Conservation (phyloP, 2,113 vertebrate species). For the Manacus vitellinus region DNA sequence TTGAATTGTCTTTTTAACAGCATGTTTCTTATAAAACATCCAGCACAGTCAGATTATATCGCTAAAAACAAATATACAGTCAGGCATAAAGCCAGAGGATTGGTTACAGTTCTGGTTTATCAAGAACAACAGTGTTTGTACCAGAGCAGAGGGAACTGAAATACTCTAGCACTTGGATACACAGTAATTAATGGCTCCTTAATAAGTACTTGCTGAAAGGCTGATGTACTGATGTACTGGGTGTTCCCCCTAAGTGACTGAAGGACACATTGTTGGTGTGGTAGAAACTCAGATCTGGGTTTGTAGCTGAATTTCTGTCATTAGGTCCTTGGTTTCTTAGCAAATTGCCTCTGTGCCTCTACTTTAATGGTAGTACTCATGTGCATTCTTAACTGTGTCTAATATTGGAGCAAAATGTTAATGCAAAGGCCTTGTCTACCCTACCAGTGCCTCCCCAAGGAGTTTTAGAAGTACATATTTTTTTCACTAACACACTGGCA, state of each 20-base stretch:
- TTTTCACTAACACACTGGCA: background rate
- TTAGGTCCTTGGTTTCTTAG: background rate
- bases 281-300: background rate
- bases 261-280: conserved; percentile 24
- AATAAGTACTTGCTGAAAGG: conserved; percentile 53
- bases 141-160: background rate
- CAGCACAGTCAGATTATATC: background rate
- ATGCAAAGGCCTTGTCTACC: background rate
- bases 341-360: background rate
- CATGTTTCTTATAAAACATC: conserved; percentile 37
- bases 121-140: background rate
- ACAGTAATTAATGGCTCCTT: conserved; percentile 35
- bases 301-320: background rate
- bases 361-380: background rate
- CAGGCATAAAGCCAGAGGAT: background rate
- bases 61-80: conserved; percentile 26
- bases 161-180: background rate
- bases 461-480: background rate
- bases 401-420: background rate
- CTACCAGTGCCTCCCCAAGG: background rate
- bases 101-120: conserved; percentile 40
- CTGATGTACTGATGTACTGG: background rate
- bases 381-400: background rate
- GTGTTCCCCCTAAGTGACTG: conserved; percentile 28
- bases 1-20: conserved; percentile 28